A percentile compares a stretch with the other conserved stretches of the same genome.
phyloP scores from a whole-genome alignment of 2,797 vertebrate genomes.

The Apogon hyalosoma region DNA sequence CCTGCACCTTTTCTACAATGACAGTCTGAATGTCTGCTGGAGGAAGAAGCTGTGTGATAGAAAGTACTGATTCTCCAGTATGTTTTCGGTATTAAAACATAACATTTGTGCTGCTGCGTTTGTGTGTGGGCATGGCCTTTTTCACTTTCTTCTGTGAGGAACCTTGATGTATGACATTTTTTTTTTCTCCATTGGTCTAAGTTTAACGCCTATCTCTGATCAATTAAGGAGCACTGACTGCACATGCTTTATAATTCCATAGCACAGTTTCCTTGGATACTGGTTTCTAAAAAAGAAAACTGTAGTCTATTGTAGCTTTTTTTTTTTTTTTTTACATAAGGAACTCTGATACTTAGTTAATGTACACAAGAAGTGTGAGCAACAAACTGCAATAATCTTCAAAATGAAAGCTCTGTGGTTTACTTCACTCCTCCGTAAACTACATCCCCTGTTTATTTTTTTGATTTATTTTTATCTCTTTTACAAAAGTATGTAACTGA shows the following conservation, averaged over 20 bases:
- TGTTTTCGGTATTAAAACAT: conserved; percentile 4
- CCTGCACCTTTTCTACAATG: no score
- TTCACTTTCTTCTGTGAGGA: conserved; percentile 20
- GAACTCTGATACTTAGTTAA: conserved; percentile 19
- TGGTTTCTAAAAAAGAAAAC: conserved; percentile 48
- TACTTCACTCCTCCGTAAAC: conserved; percentile 4
- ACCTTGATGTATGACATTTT: conserved; percentile 18
- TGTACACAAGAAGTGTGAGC: conserved; percentile 28
- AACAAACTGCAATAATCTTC: conserved; percentile 34
- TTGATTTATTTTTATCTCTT: conserved; percentile 1
- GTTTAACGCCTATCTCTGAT: conserved; percentile 38
- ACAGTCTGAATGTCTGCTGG: no score
- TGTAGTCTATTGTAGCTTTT: conserved; percentile 47
- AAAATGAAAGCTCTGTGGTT: conserved; percentile 35
- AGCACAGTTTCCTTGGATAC: conserved; percentile 69
- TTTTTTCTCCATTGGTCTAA: conserved; percentile 20
- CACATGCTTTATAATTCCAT: conserved; percentile 33
- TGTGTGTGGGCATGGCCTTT: conserved; percentile 35
- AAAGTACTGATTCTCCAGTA: neutral
- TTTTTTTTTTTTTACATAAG: conserved; percentile 34
- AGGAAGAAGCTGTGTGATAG: neutral
- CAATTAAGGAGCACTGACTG: conserved; percentile 18
- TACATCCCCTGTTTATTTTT: neutral
- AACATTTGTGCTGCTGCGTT: conserved; percentile 12
- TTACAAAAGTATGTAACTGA: conserved; percentile 14